phyloP scores from a whole-genome alignment of 2,888 invertebrate species.

The Cepaea hortensis region DNA sequence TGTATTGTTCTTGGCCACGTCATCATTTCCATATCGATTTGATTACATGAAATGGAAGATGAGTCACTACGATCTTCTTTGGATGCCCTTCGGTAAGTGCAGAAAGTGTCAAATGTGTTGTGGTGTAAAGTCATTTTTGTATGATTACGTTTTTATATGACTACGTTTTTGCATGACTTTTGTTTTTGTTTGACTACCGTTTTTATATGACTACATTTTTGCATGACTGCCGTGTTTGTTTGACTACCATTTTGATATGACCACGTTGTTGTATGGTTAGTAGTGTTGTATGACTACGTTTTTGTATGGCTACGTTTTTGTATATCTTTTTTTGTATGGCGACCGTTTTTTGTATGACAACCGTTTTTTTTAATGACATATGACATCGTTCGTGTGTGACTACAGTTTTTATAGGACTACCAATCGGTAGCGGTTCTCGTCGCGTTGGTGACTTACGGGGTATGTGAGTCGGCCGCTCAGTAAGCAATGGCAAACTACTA shows the following conservation, averaged over 20 bases:
- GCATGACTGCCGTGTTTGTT: not conserved
- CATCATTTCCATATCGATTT: not conserved
- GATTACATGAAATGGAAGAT: conserved; percentile 5
- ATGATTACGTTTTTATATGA: not conserved
- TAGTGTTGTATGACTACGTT: too few relatives aligned
- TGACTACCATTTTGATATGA: not conserved
- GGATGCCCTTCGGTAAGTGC: conserved; percentile 18
- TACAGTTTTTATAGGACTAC: too few relatives aligned
- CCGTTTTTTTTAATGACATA: too few relatives aligned
- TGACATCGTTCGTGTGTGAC: too few relatives aligned
- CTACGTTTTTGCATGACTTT: not conserved
- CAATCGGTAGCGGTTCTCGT: too few relatives aligned
- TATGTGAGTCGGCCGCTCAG: too few relatives aligned
- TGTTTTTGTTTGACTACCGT: too few relatives aligned
- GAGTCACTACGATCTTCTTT: not conserved
- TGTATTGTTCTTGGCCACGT: too few relatives aligned
- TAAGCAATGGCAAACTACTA: too few relatives aligned
- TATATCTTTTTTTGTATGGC: not conserved
- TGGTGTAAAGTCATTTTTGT: not conserved
- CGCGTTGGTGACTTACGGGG: too few relatives aligned
- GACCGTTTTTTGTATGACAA: not conserved
- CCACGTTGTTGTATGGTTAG: not conserved
- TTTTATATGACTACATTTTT: not conserved
- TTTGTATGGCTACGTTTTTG: not conserved
- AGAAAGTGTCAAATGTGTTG: not conserved